Evolutionary conservation across 2,113 vertebrate species (phyloP), one percentile per base, ranked within the genome.

Genomic region (Otolemur garnettii): DNA sequence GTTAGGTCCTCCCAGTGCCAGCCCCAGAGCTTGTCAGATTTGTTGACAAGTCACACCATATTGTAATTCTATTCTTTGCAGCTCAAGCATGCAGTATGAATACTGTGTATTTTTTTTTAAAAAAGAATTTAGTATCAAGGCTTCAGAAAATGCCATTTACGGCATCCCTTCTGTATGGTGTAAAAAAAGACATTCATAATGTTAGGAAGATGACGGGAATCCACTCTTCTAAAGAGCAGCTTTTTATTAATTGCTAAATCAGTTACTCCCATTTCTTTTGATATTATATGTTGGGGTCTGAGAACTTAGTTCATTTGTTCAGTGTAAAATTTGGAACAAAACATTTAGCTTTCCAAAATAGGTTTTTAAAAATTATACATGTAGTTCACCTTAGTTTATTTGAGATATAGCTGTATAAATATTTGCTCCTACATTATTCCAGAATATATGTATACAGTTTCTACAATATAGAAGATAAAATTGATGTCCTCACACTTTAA

Each of bases 41-140:
- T 74, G 62, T 87, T 97, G 88, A 81, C 92, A 95, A 93, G 97
- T 95, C 93, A 85, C 68, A 59, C 96, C 94, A n/a, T 97, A 38
- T 90, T 96, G 60, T 98, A 91, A 97, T 42, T 97, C 82, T 98
- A 6, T 86, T 92, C 97, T 98, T 98, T 98, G 96, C 97, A 98
- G 90, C 94, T 98, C 87, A 88, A 97, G 91, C 95, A 97, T 96
- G 92, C 90, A 95, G 90, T 97, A 97, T 98, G 66, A 98, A 98
- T 99, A 98, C 98, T 98, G 85, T 98, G 98, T 98, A 98, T 98
- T 99, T 98, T 97, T 92, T 97, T 96, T 71, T 17, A 57, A 66
- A 77, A 75, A 90, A 72, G 6, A 92, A 90, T 87, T 96, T 96
- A 97, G 93, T 96, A 95, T 94, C 60, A 87, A 95, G 87, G 66